Evolutionary conservation across 2,888 invertebrate species (phyloP).

Genomic region (Prosopocoilus inquinatus): DNA sequence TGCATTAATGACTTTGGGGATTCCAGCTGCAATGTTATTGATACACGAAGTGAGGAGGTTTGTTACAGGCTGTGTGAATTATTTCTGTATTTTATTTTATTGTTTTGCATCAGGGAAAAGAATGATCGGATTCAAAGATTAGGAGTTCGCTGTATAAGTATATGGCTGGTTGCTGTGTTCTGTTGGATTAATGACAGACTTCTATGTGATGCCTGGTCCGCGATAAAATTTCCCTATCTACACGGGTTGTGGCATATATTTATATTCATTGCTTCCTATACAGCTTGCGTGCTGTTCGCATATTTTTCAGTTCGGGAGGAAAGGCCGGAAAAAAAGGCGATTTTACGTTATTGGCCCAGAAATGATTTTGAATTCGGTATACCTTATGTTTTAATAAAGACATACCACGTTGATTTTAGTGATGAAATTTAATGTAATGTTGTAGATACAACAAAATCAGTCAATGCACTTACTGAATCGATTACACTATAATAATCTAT

Average conservation of each 20-base stretch:
- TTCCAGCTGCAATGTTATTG: slow-evolving; percentile 69
- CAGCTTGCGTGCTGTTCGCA: slow-evolving; percentile 73
- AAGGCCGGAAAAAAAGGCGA: slow-evolving; percentile 67
- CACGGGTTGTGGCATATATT: slow-evolving; percentile 83
- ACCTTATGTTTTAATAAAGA: slow-evolving; percentile 68
- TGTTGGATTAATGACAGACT: slow-evolving; percentile 78
- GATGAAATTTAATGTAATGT: slow-evolving; percentile 11
- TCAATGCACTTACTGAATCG: no score
- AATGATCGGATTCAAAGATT: slow-evolving; percentile 68
- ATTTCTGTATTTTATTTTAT: neutral
- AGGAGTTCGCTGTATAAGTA: slow-evolving; percentile 67
- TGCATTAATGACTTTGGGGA: slow-evolving; percentile 70
- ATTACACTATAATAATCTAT: no score
- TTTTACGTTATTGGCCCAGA: slow-evolving; percentile 73
- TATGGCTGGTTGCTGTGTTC: slow-evolving; percentile 68
- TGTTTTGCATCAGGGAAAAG: slow-evolving; percentile 34
- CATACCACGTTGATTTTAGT: slow-evolving; percentile 24
- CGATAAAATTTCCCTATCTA: slow-evolving; percentile 76
- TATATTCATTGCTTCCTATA: slow-evolving; percentile 76
- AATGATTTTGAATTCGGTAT: slow-evolving; percentile 76
- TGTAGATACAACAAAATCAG: neutral
- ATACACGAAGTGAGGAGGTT: slow-evolving; percentile 68
- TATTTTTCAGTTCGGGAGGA: slow-evolving; percentile 76
- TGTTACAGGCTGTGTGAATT: slow-evolving; percentile 8
- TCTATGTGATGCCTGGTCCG: slow-evolving; percentile 77